These are phyloP conservation scores for Haemorhous mexicanus DNA, from an alignment of 2,113 vertebrate species.

Conservation along the genomic window DNA sequence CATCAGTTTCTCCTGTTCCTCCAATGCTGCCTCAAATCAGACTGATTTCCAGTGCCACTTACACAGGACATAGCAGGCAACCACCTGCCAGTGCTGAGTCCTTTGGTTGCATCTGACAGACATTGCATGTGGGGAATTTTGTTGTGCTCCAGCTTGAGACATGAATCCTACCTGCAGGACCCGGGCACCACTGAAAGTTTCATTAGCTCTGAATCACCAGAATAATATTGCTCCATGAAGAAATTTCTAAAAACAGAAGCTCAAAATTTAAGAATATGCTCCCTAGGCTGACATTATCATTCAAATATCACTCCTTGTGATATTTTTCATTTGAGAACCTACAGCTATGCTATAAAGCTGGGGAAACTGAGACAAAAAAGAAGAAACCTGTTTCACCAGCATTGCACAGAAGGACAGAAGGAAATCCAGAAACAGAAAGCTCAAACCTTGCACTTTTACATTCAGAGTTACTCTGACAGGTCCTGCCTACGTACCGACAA, in stretches of 20 bases:
- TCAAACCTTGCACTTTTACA: not conserved
- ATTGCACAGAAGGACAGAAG: not conserved
- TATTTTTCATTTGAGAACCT: not conserved
- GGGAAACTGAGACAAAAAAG: not conserved
- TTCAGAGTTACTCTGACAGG: not conserved
- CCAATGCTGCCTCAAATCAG: not conserved
- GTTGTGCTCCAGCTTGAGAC: not conserved
- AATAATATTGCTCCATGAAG: not conserved
- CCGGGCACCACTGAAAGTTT: not conserved
- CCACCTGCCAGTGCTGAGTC: not conserved
- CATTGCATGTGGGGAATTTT: not conserved
- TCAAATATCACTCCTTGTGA: not conserved
- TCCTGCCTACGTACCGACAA: not conserved
- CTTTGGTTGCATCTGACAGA: not conserved
- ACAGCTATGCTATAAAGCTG: not conserved
- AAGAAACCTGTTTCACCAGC: not conserved
- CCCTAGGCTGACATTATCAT: not conserved
- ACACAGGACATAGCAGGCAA: not conserved
- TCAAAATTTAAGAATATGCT: slow-evolving; percentile 10
- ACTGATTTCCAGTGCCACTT: not conserved
- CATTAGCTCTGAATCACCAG: slow-evolving; percentile 9
- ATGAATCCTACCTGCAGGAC: not conserved
- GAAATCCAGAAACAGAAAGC: not conserved
- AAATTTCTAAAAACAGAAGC: slow-evolving; percentile 33
- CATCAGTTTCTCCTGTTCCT: not conserved